Evolutionary conservation across 2,888 invertebrate species (phyloP), one percentile per base, ranked within the genome.

Genomic region (Archips xylosteana): DNA sequence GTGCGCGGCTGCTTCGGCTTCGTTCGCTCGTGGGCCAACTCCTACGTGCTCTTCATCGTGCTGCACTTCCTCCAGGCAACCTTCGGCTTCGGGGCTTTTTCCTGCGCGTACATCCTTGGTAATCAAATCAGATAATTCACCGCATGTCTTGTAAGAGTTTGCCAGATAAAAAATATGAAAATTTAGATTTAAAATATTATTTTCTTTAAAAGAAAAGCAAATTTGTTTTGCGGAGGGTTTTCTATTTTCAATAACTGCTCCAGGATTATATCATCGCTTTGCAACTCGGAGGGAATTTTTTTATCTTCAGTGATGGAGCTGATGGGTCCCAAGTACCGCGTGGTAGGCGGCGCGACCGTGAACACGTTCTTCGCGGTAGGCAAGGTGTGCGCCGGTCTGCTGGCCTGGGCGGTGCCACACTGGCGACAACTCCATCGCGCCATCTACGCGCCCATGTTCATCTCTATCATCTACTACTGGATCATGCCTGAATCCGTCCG

Each of bases 311-410:
- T 96, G 57, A 95, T 97, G 85, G 98, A 98, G 85, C 89, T 97
- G 71, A 96, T 97, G 6, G 97, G 97, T 0, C 96, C 96, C 0
- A 95, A 95, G 65, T 95, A 95, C 65, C 95, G 97, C 54, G 96
- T 97, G 1, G 88, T 96, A 10, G 96, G 95, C 8, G 96, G 97
- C 32, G 96, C 96, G 12, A 90, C 96, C 36, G 94, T 97, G 71
- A 96, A 96, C 71, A 95, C 96, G 4, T 96, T 96, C 81, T 97
- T 96, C 82, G 96, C 97, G 0, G 74, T 96, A 5, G 97, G 97
- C 0, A 96, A 97, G 87, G 94, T 96, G 32, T 78, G 95, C 0
- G 85, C 97, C 70, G 97, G 96, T 0, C 83, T 96, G 59, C 89
- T 96, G 3, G 97, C 97, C 0, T 97, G 96, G 95, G 92, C 90